Conservation (phyloP, 2,797 vertebrate species). For the Coregonus sp. region DNA sequence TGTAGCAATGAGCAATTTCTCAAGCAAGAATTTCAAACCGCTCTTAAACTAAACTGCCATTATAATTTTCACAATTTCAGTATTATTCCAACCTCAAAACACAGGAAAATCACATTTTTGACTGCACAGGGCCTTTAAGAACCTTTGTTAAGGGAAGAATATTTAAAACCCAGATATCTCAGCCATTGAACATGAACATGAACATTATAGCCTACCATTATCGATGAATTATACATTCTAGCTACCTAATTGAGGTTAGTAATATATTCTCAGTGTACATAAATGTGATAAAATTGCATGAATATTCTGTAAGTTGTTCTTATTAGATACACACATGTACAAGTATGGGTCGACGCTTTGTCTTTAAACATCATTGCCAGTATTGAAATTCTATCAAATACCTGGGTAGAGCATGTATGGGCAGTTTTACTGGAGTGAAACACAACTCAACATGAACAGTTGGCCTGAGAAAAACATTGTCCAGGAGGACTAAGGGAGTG, state of each 20-base stretch:
- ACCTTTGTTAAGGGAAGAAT: constrained; percentile 41
- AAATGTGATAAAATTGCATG: constrained; percentile 15
- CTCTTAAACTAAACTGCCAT: no score
- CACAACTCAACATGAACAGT: constrained; percentile 35
- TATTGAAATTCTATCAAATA: constrained; percentile 31
- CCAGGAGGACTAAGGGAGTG: constrained; percentile 15
- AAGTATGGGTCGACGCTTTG: constrained; percentile 34
- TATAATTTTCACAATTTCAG: no score
- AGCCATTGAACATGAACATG: constrained; percentile 21
- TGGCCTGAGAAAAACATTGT: constrained; percentile 49
- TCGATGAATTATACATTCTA: constrained; percentile 52
- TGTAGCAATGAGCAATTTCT: no score
- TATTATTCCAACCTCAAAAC: no score
- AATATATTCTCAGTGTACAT: constrained; percentile 20
- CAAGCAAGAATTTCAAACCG: no score
- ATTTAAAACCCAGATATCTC: constrained; percentile 26
- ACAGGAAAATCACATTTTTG: no score
- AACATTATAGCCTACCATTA: constrained; percentile 18
- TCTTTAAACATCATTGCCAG: constrained; percentile 5
- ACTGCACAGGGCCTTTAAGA: no score
- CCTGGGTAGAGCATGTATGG: constrained; percentile 46
- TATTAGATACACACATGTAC: background rate
- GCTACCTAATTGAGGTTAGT: constrained; percentile 45
- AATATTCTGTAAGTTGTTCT: constrained; percentile 3
- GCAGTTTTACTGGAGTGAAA: constrained; percentile 12